Percentiles rank a stretch among this genome's conserved stretches.
These are phyloP conservation scores for Enchytraeus crypticus DNA, from an alignment of 2,888 invertebrate species.

Conservation along the genomic window DNA sequence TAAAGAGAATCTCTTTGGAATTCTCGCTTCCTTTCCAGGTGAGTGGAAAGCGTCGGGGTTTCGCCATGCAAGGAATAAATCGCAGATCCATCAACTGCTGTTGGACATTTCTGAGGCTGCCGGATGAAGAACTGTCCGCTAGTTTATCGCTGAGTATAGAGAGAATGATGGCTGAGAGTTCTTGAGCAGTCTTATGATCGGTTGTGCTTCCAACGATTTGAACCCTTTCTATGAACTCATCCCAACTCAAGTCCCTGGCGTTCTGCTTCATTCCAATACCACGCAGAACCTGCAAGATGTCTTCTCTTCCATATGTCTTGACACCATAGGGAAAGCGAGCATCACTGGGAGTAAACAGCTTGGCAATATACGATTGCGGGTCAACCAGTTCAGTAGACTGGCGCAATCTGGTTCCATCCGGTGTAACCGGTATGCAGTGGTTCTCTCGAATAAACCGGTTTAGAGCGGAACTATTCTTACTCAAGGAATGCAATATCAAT, in stretches of 20 bases:
- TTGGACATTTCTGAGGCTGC: constrained; percentile 1
- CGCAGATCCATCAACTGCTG: constrained; percentile 9
- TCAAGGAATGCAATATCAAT: constrained; percentile 29
- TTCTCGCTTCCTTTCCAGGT: constrained; percentile 17
- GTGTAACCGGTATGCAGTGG: constrained; percentile 31
- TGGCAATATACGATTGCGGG: constrained; percentile 24
- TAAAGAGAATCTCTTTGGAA: constrained; percentile 9
- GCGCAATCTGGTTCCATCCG: constrained; percentile 24
- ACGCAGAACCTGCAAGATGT: constrained; percentile 16
- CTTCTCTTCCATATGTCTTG: constrained; percentile 2
- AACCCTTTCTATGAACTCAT: constrained; percentile 23
- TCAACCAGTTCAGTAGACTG: constrained; percentile 30
- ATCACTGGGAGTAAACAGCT: constrained; percentile 30
- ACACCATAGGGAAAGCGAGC: constrained; percentile 29
- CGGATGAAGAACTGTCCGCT: not conserved
- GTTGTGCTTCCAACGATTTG: constrained; percentile 1
- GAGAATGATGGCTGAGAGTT: constrained; percentile 2
- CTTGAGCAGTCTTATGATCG: not conserved
- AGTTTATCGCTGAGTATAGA: constrained; percentile 14
- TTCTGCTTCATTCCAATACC: constrained; percentile 22
- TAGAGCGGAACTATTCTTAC: constrained; percentile 27
- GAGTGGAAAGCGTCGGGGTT: constrained; percentile 20
- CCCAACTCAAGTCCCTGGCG: constrained; percentile 20
- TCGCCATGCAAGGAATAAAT: constrained; percentile 20
- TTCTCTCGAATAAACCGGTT: constrained; percentile 11